Conservation (phyloP, 2,113 vertebrate species). For the Malurus melanocephalus region DNA sequence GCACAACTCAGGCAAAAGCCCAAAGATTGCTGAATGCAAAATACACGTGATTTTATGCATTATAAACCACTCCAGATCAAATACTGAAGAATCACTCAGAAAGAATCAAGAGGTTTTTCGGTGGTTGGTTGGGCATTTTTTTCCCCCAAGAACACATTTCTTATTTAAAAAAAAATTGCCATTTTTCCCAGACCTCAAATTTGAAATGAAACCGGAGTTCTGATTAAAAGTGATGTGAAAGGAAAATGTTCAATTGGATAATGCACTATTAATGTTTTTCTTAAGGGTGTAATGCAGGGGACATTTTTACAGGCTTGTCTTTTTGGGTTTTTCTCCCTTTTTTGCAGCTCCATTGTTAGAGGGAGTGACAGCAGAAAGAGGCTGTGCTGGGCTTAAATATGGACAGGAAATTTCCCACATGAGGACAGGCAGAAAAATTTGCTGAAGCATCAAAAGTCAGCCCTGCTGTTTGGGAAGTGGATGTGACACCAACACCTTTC, state of each 20-base stretch:
- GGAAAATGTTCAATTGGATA: conserved; percentile 44
- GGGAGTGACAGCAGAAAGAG: background rate
- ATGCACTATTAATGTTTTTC: conserved; percentile 13
- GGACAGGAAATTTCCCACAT: conserved; percentile 35
- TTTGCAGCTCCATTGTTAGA: background rate
- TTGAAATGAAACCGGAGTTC: conserved; percentile 18
- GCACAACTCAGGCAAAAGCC: background rate
- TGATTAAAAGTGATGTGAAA: conserved; percentile 59
- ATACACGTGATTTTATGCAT: background rate
- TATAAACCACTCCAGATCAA: background rate
- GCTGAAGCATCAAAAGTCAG: background rate
- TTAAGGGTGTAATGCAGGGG: background rate
- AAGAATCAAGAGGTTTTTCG: background rate
- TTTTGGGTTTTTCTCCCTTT: background rate
- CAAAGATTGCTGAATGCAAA: background rate
- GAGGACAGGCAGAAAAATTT: background rate
- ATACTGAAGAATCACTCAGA: background rate
- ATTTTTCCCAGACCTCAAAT: conserved; percentile 57
- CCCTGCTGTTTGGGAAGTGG: background rate
- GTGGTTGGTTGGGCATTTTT: background rate
- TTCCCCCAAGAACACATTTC: background rate
- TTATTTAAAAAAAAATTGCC: background rate
- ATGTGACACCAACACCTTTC: conserved; percentile 37
- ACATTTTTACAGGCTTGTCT: background rate
- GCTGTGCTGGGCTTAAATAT: background rate